phyloP scores from a whole-genome alignment of 1,140 invertebrate genomes.

The Mercenaria mercenaria region DNA sequence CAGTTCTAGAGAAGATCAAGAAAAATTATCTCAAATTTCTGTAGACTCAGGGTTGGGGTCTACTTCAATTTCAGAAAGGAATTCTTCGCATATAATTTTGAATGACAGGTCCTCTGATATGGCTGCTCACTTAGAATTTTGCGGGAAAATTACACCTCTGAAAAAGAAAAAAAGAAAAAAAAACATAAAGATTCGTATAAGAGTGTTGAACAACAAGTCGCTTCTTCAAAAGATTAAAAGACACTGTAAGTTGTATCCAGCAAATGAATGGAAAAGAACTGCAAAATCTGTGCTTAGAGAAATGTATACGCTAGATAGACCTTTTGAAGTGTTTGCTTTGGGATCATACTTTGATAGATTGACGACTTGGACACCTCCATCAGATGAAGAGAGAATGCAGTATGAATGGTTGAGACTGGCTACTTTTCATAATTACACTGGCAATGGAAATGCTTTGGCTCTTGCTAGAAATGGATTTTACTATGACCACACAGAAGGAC shows the following conservation, averaged over 20 bases:
- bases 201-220: no score
- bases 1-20: neutral
- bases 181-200: no score
- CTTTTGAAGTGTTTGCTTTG: neutral
- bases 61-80: no score
- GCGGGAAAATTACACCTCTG: no score
- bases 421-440: slow-evolving; percentile 16
- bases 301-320: neutral
- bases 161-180: no score
- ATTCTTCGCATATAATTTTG: no score
- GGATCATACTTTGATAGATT: slow-evolving; percentile 1
- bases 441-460: slow-evolving; percentile 18
- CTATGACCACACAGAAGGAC: neutral
- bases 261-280: neutral
- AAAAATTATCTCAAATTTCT: neutral
- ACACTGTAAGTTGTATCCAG: no score
- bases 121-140: no score
- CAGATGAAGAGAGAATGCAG: neutral
- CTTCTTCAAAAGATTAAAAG: no score
- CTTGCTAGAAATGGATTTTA: neutral
- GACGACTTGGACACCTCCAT: neutral
- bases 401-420: slow-evolving; percentile 42
- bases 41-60: neutral
- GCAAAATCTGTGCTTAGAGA: neutral
- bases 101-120: no score